Evolutionary conservation across 2,888 invertebrate genomes (phyloP).

Genomic region (Caenorhabditis virilis): DNA sequence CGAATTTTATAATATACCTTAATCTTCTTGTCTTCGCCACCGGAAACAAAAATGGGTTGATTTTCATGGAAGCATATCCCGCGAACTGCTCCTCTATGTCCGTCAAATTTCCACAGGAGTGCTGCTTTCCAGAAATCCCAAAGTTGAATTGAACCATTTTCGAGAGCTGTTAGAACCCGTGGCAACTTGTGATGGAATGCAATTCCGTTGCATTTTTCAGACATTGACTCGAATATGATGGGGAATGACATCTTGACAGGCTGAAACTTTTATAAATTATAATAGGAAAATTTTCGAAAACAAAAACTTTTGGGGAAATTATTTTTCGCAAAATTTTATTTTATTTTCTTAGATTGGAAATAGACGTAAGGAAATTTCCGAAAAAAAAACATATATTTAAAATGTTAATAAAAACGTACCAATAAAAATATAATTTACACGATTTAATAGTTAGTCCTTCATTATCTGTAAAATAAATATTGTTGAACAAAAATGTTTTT

Average conservation of each 20-base stretch:
- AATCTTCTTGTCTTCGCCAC: conserved; percentile 99
- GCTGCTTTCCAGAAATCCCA: conserved; percentile 99
- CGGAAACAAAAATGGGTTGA: conserved; percentile 97
- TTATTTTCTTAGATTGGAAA: too few species aligned
- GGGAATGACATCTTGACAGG: conserved; percentile 76
- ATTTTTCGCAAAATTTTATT: too few species aligned
- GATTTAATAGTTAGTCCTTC: too few species aligned
- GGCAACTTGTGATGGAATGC: conserved; percentile 97
- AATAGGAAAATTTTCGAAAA: too few species aligned
- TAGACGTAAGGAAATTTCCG: too few species aligned
- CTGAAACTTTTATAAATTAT: too few species aligned
- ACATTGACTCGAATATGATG: conserved; percentile 97
- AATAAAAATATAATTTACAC: too few species aligned
- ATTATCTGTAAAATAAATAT: too few species aligned
- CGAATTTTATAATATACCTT: conserved; percentile 76
- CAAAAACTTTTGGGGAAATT: too few species aligned
- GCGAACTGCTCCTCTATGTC: conserved; percentile 97
- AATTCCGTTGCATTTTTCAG: conserved; percentile 92
- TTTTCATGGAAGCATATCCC: conserved; percentile 97
- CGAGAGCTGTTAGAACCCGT: conserved; percentile 90
- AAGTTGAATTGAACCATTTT: conserved; percentile 95
- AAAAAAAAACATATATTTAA: too few species aligned
- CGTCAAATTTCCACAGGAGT: conserved; percentile 96
- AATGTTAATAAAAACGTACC: too few species aligned
- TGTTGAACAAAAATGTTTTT: too few species aligned